Evolutionary conservation across 1,140 invertebrate genomes (phyloP).

Genomic region (Propsilocerus akamusi): DNA sequence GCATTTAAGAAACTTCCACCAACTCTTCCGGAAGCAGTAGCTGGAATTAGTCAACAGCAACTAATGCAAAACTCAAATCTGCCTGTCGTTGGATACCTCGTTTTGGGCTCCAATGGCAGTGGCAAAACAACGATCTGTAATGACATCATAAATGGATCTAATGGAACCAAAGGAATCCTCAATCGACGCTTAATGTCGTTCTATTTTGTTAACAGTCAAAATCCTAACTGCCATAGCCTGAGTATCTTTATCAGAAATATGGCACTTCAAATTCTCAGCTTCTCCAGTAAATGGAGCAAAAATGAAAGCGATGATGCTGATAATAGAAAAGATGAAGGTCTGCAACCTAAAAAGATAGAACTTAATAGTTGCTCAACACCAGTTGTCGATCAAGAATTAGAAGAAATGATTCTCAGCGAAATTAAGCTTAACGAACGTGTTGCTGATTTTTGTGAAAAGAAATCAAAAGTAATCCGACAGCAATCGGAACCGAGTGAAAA

Average conservation of each 20-base stretch:
- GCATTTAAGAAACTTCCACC: conserved; percentile 26
- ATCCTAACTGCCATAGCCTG: conserved; percentile 36
- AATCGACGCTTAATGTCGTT: conserved; percentile 59
- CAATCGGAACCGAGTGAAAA: background rate
- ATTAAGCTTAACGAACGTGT: background rate
- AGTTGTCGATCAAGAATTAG: background rate
- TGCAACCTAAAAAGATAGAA: background rate
- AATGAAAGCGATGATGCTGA: conserved; percentile 8
- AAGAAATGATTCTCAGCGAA: background rate
- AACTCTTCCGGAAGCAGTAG: background rate
- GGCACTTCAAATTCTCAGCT: conserved; percentile 57
- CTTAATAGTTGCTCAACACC: background rate
- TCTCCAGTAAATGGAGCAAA: conserved; percentile 25
- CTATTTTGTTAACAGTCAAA: conserved; percentile 47
- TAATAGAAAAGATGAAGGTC: background rate
- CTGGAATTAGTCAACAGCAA: background rate
- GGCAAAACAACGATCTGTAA: conserved; percentile 67
- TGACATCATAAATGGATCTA: conserved; percentile 23
- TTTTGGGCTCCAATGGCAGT: conserved; percentile 39
- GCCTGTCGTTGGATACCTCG: conserved; percentile 21
- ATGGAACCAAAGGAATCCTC: conserved; percentile 27
- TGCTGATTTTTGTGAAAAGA: background rate
- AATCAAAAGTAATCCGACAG: background rate
- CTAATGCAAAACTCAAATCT: conserved; percentile 11
- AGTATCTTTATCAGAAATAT: conserved; percentile 71